Evolutionary conservation across 2,797 vertebrate genomes (phyloP).

Genomic region (Prunella strophiata): DNA sequence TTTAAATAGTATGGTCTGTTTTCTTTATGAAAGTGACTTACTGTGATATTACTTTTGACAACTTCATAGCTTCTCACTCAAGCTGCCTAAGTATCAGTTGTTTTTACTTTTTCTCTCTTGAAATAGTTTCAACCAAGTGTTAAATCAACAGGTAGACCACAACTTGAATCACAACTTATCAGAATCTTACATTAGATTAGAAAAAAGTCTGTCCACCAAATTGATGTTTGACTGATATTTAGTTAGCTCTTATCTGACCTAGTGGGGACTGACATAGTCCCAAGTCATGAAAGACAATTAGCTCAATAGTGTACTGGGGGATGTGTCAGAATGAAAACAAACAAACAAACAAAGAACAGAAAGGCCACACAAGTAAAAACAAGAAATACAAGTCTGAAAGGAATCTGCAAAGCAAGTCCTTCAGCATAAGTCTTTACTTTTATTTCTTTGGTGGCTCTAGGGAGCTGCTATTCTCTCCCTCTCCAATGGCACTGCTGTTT

Average conservation of each 20-base stretch:
- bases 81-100: neutral
- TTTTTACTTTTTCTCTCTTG: neutral
- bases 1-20: neutral
- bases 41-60: neutral
- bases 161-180: neutral
- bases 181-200: neutral
- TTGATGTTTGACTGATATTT: neutral
- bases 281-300: neutral
- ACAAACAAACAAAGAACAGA: too few relatives aligned
- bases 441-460: neutral
- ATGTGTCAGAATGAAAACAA: neutral
- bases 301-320: accelerated
- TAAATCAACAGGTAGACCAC: neutral
- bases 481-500: neutral
- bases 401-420: neutral
- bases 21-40: neutral
- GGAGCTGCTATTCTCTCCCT: neutral
- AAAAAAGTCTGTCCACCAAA: neutral
- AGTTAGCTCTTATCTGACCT: neutral
- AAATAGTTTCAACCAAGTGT: neutral
- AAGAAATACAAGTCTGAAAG: neutral
- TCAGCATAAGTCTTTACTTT: neutral
- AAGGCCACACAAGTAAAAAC: neutral
- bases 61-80: neutral
- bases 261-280: neutral